These are phyloP conservation scores for Rhagoletis pomonella DNA, from an alignment of 1,140 invertebrate species.

Conservation along the genomic window DNA sequence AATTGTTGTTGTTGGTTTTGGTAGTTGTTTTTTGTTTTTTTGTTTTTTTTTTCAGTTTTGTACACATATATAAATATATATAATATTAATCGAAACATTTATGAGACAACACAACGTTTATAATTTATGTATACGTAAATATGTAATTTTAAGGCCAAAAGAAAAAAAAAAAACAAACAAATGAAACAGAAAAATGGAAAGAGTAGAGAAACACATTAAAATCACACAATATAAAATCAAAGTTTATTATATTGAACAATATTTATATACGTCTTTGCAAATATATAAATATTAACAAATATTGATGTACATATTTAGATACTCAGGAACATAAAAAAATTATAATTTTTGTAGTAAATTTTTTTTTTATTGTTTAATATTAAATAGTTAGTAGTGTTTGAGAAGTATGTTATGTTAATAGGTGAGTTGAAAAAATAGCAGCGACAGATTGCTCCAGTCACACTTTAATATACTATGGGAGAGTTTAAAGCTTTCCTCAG, in stretches of 20 bases:
- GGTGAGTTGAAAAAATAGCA: not conserved
- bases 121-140: constrained; percentile 55
- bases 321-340: constrained; percentile 19
- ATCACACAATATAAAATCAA: constrained; percentile 30
- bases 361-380: not conserved
- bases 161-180: constrained; percentile 25
- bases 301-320: constrained; percentile 9
- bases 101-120: constrained; percentile 73
- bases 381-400: not conserved
- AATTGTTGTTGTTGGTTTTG: constrained; percentile 68
- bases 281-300: constrained; percentile 36
- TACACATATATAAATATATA: constrained; percentile 65
- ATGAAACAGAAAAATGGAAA: constrained; percentile 23
- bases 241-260: constrained; percentile 24
- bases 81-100: constrained; percentile 71
- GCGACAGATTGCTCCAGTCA: not conserved
- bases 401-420: constrained; percentile 29
- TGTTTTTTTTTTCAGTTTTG: constrained; percentile 66
- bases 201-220: constrained; percentile 40
- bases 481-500: not conserved
- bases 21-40: constrained; percentile 61
- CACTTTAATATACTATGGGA: not conserved
- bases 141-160: constrained; percentile 50
- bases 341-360: not conserved
- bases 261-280: constrained; percentile 44